Conservation (phyloP, 2,797 vertebrate species). For the Thamnophis elegans region DNA sequence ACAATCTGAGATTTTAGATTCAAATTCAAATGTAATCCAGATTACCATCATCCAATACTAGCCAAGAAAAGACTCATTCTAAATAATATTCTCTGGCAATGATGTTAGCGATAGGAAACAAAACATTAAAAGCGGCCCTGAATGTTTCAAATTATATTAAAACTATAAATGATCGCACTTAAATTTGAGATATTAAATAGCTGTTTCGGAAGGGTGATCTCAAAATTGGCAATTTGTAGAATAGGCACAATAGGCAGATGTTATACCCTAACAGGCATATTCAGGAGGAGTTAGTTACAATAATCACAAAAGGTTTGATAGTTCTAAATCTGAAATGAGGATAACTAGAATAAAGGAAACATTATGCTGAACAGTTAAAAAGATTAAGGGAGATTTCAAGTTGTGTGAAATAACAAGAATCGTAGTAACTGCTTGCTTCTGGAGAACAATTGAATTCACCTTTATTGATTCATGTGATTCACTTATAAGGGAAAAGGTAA, state of each 20-base stretch:
- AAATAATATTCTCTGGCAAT: background rate
- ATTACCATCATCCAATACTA: background rate
- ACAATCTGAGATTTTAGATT: background rate
- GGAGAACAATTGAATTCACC: background rate
- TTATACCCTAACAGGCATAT: background rate
- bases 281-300: background rate
- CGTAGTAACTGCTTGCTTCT: background rate
- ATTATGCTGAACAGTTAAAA: background rate
- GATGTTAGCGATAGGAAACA: background rate
- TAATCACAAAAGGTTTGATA: background rate
- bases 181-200: background rate
- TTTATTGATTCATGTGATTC: background rate
- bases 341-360: background rate
- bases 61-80: background rate
- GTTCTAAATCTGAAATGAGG: background rate
- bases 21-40: background rate
- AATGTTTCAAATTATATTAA: background rate
- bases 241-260: background rate
- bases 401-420: background rate
- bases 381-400: background rate
- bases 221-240: background rate
- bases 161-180: background rate
- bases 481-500: background rate
- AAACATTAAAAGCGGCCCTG: background rate
- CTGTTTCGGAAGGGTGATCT: background rate